phyloP scores from a whole-genome alignment of 2,797 vertebrate species.

The Mus caroli region DNA sequence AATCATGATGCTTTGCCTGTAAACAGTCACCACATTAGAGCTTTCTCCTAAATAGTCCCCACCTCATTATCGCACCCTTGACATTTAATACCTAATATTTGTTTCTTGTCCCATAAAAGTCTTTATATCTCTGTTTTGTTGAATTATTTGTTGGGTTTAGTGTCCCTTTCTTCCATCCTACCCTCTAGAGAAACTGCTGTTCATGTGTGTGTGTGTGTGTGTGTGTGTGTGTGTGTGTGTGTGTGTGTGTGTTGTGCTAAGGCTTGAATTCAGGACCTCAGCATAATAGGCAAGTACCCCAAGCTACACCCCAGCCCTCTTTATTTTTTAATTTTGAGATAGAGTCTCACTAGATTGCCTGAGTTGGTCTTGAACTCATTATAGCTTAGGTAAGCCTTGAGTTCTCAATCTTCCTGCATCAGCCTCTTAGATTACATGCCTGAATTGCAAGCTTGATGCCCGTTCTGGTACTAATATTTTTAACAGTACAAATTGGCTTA shows the following conservation, averaged over 20 bases:
- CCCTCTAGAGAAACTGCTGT: not conserved
- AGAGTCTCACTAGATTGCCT: not conserved
- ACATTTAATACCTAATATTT: slow-evolving; percentile 21
- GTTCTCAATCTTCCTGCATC: not conserved
- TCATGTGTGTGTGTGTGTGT: not conserved
- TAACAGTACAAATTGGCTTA: not conserved
- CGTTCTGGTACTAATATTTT: slow-evolving; percentile 37
- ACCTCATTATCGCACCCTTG: not conserved
- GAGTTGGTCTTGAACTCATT: not conserved
- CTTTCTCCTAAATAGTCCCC: not conserved
- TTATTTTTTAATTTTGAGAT: not conserved
- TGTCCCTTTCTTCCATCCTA: slow-evolving; percentile 7
- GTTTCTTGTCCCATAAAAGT: not conserved
- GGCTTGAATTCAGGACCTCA: not conserved
- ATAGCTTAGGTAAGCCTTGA: not conserved
- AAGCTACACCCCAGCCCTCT: not conserved
- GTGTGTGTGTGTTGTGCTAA: not conserved
- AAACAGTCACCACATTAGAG: not conserved
- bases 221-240: too few species aligned
- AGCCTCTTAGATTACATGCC: not conserved
- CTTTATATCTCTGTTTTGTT: slow-evolving; percentile 24
- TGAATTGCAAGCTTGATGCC: not conserved
- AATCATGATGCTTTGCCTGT: not conserved
- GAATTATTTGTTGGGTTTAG: not conserved
- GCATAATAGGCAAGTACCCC: not conserved